Conservation (phyloP, 2,797 vertebrate genomes). For the Labeo calbasu region DNA sequence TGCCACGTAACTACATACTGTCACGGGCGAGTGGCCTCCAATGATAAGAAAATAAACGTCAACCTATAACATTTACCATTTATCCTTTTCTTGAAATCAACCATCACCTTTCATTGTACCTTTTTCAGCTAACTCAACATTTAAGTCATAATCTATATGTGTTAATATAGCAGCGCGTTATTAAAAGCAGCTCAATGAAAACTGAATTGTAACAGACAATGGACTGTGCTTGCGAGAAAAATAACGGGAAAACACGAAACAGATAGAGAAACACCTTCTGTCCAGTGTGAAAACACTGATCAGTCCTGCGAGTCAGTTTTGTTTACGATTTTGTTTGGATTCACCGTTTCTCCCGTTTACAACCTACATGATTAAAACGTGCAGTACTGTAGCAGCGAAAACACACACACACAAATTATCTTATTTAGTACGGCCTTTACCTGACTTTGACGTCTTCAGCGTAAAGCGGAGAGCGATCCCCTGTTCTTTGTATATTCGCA, state of each 20-base stretch:
- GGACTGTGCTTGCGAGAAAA: neutral
- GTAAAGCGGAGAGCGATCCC: conserved; percentile 63
- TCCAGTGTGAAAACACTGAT: neutral
- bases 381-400: neutral
- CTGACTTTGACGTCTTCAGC: conserved; percentile 80
- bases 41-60: neutral
- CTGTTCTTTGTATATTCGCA: conserved; percentile 72
- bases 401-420: neutral
- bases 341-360: conserved; percentile 15
- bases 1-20: conserved; percentile 77
- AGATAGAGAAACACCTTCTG: neutral
- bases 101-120: neutral
- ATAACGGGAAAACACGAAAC: neutral
- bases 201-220: neutral
- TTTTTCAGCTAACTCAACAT: neutral
- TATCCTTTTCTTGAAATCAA: neutral
- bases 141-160: neutral
- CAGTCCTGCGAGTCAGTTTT: conserved; percentile 40
- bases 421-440: conserved; percentile 64
- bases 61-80: neutral
- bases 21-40: conserved; percentile 61
- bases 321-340: conserved; percentile 48
- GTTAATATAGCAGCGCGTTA: neutral
- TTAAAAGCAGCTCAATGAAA: neutral
- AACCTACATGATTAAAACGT: neutral